Evolutionary conservation across 53 echinoderm and acorn worm genomes (phyloP).

Genomic region (Patiria pectinifera): DNA sequence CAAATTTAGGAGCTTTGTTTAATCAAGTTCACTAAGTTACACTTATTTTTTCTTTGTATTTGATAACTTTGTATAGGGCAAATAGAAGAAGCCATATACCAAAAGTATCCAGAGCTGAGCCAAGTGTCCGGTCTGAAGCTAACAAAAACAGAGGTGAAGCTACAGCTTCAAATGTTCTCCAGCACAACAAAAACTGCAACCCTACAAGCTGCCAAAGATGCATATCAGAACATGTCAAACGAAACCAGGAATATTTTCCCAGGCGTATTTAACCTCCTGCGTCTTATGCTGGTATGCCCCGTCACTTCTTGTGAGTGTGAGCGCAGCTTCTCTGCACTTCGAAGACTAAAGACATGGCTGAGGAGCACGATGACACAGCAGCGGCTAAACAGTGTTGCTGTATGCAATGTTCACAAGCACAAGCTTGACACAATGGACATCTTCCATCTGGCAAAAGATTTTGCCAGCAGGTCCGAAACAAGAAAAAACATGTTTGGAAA

Average conservation of each 20-base stretch:
- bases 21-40: too few species aligned
- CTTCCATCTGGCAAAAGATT: conserved; percentile 49
- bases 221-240: conserved; percentile 46
- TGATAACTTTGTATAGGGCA: too few species aligned
- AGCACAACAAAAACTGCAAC: conserved; percentile 37
- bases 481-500: conserved; percentile 48
- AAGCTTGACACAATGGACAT: conserved; percentile 44
- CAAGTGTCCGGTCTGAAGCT: too few species aligned
- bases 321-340: conserved; percentile 26
- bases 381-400: conserved; percentile 21
- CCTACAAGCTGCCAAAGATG: conserved; percentile 38
- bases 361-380: conserved; percentile 7
- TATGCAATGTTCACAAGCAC: conserved; percentile 60
- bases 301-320: background rate
- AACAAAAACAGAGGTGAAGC: conserved; percentile 21
- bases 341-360: background rate
- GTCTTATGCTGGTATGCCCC: background rate
- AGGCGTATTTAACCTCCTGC: background rate
- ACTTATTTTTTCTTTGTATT: too few species aligned
- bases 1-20: too few species aligned
- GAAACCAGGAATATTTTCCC: background rate
- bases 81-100: too few species aligned
- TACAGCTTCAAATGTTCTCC: conserved; percentile 58
- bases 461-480: conserved; percentile 50
- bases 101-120: too few species aligned